Evolutionary conservation across 2,888 invertebrate species (phyloP).

Genomic region (Tanypteryx hageni): DNA sequence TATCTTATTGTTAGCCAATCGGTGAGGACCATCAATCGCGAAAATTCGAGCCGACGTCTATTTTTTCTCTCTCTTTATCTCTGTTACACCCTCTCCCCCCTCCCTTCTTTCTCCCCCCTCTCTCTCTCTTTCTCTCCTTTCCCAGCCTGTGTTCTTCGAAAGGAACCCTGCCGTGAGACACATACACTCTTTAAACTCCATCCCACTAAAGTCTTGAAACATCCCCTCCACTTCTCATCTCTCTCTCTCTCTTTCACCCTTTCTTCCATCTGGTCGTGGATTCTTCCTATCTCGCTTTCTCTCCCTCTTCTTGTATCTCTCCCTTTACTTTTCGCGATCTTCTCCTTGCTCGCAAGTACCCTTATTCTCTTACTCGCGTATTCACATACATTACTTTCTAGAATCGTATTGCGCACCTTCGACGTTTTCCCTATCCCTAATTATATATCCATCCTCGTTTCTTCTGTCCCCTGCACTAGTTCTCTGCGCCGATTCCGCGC

Average conservation of each 20-base stretch:
- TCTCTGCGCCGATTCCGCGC: not conserved
- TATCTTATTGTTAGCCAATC: constrained; percentile 54
- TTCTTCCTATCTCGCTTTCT: not conserved
- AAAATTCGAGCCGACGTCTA: constrained; percentile 59
- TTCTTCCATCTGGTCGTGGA: not conserved
- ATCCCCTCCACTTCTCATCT: not conserved
- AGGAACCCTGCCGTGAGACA: not conserved
- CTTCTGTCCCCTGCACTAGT: not conserved
- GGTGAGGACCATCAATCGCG: constrained; percentile 53
- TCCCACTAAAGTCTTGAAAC: not conserved
- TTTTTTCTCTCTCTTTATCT: not conserved
- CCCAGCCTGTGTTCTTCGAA: not conserved
- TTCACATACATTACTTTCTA: no score
- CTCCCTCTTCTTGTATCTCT: not conserved
- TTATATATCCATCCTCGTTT: not conserved
- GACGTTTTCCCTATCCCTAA: not conserved
- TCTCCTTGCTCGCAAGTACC: no score
- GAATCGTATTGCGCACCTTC: not conserved
- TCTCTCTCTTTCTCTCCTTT: not conserved
- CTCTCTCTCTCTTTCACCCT: not conserved
- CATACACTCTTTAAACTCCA: not conserved
- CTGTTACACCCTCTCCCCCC: not conserved
- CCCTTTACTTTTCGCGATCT: not conserved
- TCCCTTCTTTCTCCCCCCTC: not conserved
- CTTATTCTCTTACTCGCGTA: no score